phyloP scores from a whole-genome alignment of 2,113 vertebrate species.

The Tricholaema leucomelas region DNA sequence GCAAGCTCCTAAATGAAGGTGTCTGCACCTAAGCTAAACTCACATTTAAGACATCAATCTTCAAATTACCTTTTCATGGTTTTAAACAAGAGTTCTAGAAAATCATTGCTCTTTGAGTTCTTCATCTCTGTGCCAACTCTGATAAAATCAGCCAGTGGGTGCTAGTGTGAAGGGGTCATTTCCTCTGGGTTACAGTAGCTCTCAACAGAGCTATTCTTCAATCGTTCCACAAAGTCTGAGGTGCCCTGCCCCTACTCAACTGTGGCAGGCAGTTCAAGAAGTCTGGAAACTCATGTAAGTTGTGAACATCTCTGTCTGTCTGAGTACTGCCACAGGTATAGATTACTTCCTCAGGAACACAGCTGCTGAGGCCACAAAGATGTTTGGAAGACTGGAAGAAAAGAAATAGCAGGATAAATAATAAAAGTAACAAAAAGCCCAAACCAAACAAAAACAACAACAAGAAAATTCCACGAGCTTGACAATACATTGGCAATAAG shows the following conservation, averaged over 20 bases:
- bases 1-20: background rate
- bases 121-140: background rate
- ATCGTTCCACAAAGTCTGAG: background rate
- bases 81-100: background rate
- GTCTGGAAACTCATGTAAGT: background rate
- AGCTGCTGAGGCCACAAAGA: background rate
- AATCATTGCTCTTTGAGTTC: background rate
- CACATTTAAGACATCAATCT: background rate
- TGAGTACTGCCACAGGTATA: background rate
- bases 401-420: background rate
- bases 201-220: background rate
- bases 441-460: rapidly evolving
- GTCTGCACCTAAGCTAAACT: background rate
- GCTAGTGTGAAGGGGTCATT: background rate
- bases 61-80: background rate
- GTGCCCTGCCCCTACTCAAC: background rate
- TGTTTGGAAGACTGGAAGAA: background rate
- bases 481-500: rapidly evolving
- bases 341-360: background rate
- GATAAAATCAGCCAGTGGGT: background rate
- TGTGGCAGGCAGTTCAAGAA: background rate
- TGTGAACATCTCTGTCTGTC: background rate
- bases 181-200: background rate
- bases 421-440: background rate
- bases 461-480: background rate